Base-by-base conservation (phyloP, 2,888 invertebrate species). In the Magallana nippona region DNA sequence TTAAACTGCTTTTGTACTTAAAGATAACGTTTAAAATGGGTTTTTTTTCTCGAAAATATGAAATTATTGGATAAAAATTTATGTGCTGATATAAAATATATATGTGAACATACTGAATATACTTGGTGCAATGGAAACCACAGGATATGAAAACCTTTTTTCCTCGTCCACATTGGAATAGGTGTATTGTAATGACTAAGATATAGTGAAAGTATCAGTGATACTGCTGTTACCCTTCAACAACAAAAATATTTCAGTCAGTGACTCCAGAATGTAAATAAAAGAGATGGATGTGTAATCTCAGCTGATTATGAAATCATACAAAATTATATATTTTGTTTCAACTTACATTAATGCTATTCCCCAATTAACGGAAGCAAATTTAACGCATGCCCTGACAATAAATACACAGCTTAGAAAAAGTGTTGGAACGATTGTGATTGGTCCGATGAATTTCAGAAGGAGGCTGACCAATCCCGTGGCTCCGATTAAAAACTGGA, bases 341-440 rank as follows among this genome's bases (percentile, higher is more conserved):
- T 13, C 55, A 71, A 89, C 91, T 87, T 85, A 91, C 97, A 96
- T 96, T 32, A 96, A 95, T 32, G 91, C 88, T 8, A 91, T 89
- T 2, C 87, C 82, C 89, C 90, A 90, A 78, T 90, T 84, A 5
- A 90, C 89, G 79, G 89, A 88, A n/a, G 90, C 89, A 85, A 91
- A 90, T 81, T 89, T 90, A 11, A 89, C 88, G n/a, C 88, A 88
- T 11, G 90, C 88, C 57, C 89, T 87, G 32, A 89, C 89, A 84
- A 91, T 87, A 82, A 88, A 89, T 10, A 91, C 83, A 10, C 90
- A 90, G 44, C 90, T 88, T 15, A 90, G 85, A 62, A 89, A 84
- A 3, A 90, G 87, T 15, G 90, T 87, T 1, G 90, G 90, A 10
- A 91, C 88, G 82, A 91, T 90, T 1, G 91, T 91, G 44, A 91